Base-by-base conservation (phyloP, 2,888 invertebrate species). In the Morinoia aosen region DNA sequence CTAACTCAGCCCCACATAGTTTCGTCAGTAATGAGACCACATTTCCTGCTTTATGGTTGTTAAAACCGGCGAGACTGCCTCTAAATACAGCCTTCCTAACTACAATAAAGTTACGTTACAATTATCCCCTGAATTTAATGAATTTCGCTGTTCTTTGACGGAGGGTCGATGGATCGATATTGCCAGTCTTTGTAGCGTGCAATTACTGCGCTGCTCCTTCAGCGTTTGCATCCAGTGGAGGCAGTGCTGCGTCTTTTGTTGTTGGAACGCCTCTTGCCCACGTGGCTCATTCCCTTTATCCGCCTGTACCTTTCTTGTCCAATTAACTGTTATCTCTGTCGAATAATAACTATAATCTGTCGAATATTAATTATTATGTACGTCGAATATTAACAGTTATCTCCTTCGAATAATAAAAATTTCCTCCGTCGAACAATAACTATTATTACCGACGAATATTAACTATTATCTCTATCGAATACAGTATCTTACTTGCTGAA, bases 41-140 rank as follows among this genome's bases (percentile, higher is more conserved):
- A 76, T 76, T 76, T 25, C 25, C 25, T 76, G 16, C 25, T 76
- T 76, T 76, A 25, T 76, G 76, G 25, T 33, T 76, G 76, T 76
- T 76, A 76, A 76, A 76, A 76, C 76, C 33, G 25, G 76, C 76
- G 25, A 33, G 76, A 76, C 76, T 76, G 76, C 76, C 76, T 76
- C 76, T 90, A 48, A 90, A 90, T 39, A 90, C 90, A 90, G 25
- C 25, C 76, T 76, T 76, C 76, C 76, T 76, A 76, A 76, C 14
- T 76, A 76, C 76, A 90, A 57, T 93, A 48, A 33, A 57, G 57
- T 57, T 57, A 93, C 93, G 12, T 56, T 56, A 93, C 57, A 93
- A 93, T 93, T 93, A 93, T 48, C 93, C 14, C 40, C 19, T 33
- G 58, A 93, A 93, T 93, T 57, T 93, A 93, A 93, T 93, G 93